A percentile compares a stretch with the other conserved stretches of the same genome.
Evolutionary conservation across 2,113 vertebrate genomes (phyloP).

Genomic region (Vulpes ferrilata): DNA sequence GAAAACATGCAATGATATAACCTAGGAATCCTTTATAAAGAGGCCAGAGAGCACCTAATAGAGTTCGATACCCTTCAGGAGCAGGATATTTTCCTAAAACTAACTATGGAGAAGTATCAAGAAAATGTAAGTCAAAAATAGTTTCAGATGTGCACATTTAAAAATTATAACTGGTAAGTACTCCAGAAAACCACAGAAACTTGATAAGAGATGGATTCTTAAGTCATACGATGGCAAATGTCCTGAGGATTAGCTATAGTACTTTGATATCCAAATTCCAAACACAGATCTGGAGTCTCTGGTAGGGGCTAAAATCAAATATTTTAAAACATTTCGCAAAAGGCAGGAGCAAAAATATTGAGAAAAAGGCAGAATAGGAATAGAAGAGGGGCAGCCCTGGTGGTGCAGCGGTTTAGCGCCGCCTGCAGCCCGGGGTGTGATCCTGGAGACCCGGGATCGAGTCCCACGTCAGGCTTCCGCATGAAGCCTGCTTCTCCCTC

Average conservation of each 20-base stretch:
- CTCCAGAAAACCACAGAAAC: constrained; percentile 71
- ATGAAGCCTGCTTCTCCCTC: no score
- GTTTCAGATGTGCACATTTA: constrained; percentile 74
- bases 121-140: constrained; percentile 63
- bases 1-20: constrained; percentile 64
- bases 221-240: constrained; percentile 46
- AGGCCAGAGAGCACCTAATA: neutral
- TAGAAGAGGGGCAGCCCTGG: neutral
- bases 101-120: constrained; percentile 61
- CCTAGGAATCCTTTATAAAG: constrained; percentile 11
- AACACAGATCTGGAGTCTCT: constrained; percentile 69
- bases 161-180: constrained; percentile 53
- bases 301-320: constrained; percentile 68
- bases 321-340: constrained; percentile 74
- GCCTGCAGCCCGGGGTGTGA: no score
- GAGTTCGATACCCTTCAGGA: neutral
- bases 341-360: constrained; percentile 39
- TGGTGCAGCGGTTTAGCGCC: no score
- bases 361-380: neutral
- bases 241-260: constrained; percentile 72
- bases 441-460: no score
- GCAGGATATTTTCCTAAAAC: constrained; percentile 36
- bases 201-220: constrained; percentile 61
- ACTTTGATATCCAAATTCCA: constrained; percentile 74
- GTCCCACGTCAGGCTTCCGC: no score